Percentiles rank a stretch among this genome's conserved stretches.
Conservation (phyloP, 2,113 vertebrate genomes). For the Hyperoodon ampullatus region DNA sequence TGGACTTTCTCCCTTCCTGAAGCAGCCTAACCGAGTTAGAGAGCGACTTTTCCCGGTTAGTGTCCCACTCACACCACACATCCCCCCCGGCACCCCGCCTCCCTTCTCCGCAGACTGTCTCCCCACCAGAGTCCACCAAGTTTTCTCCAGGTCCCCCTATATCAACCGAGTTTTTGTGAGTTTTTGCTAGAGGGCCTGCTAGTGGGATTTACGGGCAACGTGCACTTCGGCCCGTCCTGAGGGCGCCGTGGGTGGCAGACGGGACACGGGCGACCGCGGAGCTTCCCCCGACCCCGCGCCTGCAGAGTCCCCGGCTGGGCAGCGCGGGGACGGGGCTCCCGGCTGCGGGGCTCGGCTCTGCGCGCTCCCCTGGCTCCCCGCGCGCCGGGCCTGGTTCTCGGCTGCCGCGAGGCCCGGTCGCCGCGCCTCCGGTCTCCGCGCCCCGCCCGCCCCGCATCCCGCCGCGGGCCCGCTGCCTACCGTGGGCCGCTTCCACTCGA, state of each 20-base stretch:
- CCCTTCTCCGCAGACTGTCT: no score
- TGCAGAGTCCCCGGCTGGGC: background rate
- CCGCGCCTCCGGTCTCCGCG: rapidly evolving
- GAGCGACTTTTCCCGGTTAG: rapidly evolving
- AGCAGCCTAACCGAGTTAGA: background rate
- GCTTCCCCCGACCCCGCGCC: background rate
- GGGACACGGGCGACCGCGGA: background rate
- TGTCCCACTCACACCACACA: background rate
- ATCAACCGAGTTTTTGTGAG: background rate
- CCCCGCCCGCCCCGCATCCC: background rate
- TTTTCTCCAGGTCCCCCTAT: background rate
- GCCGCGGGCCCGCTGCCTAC: constrained; percentile 79
- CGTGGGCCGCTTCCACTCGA: constrained; percentile 91
- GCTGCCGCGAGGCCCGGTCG: background rate
- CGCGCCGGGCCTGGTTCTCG: background rate
- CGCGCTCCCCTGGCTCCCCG: background rate
- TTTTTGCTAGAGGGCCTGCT: background rate
- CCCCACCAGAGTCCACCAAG: background rate
- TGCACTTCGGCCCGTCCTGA: background rate
- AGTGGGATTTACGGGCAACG: background rate
- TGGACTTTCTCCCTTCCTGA: background rate
- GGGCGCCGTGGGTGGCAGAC: background rate
- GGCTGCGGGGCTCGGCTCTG: background rate
- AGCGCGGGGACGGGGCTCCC: background rate
- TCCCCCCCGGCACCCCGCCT: rapidly evolving